Base-by-base conservation (phyloP, 2,113 vertebrate species). In the Nibea albiflora region DNA sequence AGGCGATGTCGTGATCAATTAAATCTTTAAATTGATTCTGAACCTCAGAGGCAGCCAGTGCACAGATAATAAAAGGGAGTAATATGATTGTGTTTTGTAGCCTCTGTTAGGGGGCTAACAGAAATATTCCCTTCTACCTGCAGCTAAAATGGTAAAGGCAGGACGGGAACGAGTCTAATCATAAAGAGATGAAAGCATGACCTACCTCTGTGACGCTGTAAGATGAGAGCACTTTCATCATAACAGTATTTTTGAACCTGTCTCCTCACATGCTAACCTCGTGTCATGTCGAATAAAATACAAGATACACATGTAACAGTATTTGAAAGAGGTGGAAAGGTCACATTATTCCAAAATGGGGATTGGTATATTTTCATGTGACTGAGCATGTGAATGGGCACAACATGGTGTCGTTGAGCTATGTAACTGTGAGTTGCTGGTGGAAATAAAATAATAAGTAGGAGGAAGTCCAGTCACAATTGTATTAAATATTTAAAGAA, bases 11-110 rank as follows among this genome's bases (percentile, higher is more conserved):
- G 46, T 49, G 78, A 85, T 87, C 84, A 89, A 73, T 90, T 88
- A 85, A 71, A 84, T 83, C 69, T 80, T 84, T 77, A 73, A 90
- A 88, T 78, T 83, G 39, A 77, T 82, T 83, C 28, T 68, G 61
- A 85, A 77, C 71, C 74, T 90, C 8, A 19, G 67, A 82, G 78
- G 67, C 39, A 44, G 63, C 14, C n/a, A n/a, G 26, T 68, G 65
- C 71, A 73, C 26, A 26, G 69, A 60, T 46, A 39, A 89, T 83
- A 85, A 80, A 81, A 72, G 54, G n/a, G 44, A 65, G 47, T 81
- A 73, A 79, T 80, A 47, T 64, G 52, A 80, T 73, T 68, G 11
- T 84, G 78, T 80, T 60, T 62, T 82, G 89, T 84, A 80, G 63
- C 71, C 39, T 78, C 60, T 66, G 73, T 77, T 78, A 78, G 67